Evolutionary conservation across 30 jellyfish, hydroid and myxozoan species (phyloP).

Genomic region (Aurelia sp.): DNA sequence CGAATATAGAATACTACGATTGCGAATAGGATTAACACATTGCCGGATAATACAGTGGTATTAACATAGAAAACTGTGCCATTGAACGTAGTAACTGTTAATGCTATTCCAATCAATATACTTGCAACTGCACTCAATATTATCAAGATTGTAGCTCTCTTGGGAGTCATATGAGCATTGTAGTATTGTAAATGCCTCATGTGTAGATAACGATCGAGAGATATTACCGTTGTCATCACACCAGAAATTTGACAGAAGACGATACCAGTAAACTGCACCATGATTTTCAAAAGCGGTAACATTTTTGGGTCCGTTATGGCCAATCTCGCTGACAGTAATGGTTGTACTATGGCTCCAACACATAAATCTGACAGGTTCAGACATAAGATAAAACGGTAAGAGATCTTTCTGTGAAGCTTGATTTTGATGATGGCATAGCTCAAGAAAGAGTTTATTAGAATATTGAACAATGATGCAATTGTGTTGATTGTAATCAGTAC

Average conservation of each 20-base stretch:
- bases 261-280: conserved; percentile 11
- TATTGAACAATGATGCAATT: conserved; percentile 22
- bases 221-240: conserved; percentile 9
- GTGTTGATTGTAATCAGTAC: background rate
- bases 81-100: conserved; percentile 2
- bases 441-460: background rate
- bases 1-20: conserved; percentile 29
- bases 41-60: conserved; percentile 10
- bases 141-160: conserved; percentile 17
- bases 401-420: conserved; percentile 2
- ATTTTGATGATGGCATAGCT: background rate
- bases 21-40: background rate
- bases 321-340: conserved; percentile 23
- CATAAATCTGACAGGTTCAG: conserved; percentile 31
- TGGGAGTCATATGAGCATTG: conserved; percentile 24
- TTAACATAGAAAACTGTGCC: background rate
- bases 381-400: conserved; percentile 19
- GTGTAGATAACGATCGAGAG: conserved; percentile 27
- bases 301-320: background rate
- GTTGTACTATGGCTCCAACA: conserved; percentile 24
- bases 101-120: background rate
- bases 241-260: conserved; percentile 16
- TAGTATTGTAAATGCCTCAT: conserved; percentile 34
- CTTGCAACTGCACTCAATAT: background rate
- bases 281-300: background rate